phyloP scores from a whole-genome alignment of 1,140 invertebrate species.

The Lamellibrachia luymesi region DNA sequence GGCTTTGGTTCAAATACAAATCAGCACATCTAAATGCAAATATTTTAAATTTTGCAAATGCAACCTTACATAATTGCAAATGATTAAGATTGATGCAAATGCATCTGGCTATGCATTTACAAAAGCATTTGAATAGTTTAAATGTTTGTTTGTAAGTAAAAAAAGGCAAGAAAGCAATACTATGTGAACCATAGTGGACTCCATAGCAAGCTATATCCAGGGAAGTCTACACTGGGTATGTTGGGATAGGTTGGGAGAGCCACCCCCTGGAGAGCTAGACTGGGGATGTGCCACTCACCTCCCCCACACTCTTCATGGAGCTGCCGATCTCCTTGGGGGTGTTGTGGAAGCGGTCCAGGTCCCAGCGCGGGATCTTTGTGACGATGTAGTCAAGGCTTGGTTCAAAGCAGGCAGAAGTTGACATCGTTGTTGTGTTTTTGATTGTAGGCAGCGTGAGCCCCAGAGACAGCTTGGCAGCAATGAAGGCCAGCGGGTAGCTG shows the following conservation, averaged over 20 bases:
- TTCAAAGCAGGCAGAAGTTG: slow-evolving; percentile 99
- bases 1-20: too few relatives aligned
- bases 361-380: slow-evolving; percentile 95
- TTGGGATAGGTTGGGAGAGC: neutral
- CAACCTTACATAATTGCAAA: too few relatives aligned
- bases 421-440: slow-evolving; percentile 90
- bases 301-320: slow-evolving; percentile 99
- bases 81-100: too few relatives aligned
- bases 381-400: slow-evolving; percentile 99
- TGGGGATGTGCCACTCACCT: slow-evolving; percentile 60
- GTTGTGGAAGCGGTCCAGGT: slow-evolving; percentile 87
- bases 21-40: too few relatives aligned
- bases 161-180: too few relatives aligned
- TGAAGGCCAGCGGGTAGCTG: slow-evolving; percentile 78
- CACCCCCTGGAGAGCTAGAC: neutral
- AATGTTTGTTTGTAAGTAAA: too few relatives aligned
- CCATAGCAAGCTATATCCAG: too few relatives aligned
- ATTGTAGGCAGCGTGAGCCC: slow-evolving; percentile 85
- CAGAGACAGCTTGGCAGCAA: slow-evolving; percentile 93
- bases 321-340: slow-evolving; percentile 76
- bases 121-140: too few relatives aligned
- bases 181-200: too few relatives aligned
- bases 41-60: too few relatives aligned
- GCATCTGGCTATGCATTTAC: too few relatives aligned
- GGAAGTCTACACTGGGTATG: neutral